Percentiles rank a stretch among this genome's conserved stretches.
phyloP scores from a whole-genome alignment of 2,113 vertebrate genomes.

The Tupaia chinensis region DNA sequence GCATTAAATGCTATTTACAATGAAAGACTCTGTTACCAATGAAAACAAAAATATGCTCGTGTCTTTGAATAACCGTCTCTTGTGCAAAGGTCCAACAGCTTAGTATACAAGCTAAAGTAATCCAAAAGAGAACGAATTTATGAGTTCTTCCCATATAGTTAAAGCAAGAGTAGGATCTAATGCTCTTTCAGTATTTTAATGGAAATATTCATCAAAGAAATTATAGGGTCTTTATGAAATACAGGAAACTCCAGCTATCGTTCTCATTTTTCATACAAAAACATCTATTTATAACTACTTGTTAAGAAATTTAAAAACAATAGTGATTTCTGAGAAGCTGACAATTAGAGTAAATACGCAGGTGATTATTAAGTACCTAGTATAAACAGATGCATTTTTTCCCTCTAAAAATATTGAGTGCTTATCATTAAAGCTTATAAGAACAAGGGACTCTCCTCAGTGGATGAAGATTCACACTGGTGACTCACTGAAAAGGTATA shows the following conservation, averaged over 20 bases:
- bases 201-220: conserved; percentile 53
- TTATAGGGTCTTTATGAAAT: conserved; percentile 52
- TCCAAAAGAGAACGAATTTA: not conserved
- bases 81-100: not conserved
- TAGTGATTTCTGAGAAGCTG: conserved; percentile 64
- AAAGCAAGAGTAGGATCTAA: not conserved
- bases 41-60: conserved; percentile 1
- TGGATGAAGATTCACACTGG: conserved; percentile 28
- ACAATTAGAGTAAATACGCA: conserved; percentile 68
- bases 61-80: not conserved
- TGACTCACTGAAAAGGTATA: conserved; percentile 41
- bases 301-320: conserved; percentile 72
- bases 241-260: not conserved
- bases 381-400: conserved; percentile 59
- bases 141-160: not conserved
- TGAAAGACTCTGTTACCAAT: not conserved
- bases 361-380: conserved; percentile 69
- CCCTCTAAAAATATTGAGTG: conserved; percentile 63
- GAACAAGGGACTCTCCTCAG: conserved; percentile 48
- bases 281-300: conserved; percentile 68
- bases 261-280: conserved; percentile 54
- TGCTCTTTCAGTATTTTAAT: not conserved
- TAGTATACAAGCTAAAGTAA: not conserved
- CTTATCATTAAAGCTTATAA: conserved; percentile 71
- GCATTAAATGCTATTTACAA: not conserved